Percentiles rank a stretch among this genome's conserved stretches.
phyloP scores from a whole-genome alignment of 2,113 vertebrate genomes.

The Rhipidura dahli region DNA sequence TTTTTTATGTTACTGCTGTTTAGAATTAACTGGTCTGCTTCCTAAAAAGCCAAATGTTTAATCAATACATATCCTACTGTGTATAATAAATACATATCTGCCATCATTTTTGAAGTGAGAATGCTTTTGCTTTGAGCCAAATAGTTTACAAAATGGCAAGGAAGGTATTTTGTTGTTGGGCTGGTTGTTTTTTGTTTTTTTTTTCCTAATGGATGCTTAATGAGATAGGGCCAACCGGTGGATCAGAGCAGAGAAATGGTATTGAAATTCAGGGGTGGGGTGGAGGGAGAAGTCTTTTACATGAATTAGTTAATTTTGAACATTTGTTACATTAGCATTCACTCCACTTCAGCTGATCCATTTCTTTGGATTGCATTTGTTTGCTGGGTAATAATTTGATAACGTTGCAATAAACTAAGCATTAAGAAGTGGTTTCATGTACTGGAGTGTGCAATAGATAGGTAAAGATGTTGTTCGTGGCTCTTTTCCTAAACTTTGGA shows the following conservation, averaged over 20 bases:
- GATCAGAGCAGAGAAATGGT: not conserved
- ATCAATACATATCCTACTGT: conserved; percentile 48
- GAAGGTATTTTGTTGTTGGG: not conserved
- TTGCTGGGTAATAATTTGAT: conserved; percentile 15
- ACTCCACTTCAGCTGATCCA: not conserved
- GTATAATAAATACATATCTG: conserved; percentile 50
- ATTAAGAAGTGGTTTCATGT: not conserved
- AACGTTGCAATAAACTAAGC: not conserved
- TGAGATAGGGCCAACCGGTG: not conserved
- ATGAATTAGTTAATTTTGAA: conserved; percentile 37
- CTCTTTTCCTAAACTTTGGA: conserved; percentile 50
- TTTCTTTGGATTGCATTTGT: conserved; percentile 22
- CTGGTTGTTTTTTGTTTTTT: not conserved
- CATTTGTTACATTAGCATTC: conserved; percentile 44
- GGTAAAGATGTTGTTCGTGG: conserved; percentile 30
- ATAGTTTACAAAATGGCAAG: conserved; percentile 37
- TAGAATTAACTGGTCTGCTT: conserved; percentile 51
- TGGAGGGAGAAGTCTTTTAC: not conserved
- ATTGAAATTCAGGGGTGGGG: not conserved
- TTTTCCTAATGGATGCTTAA: not conserved
- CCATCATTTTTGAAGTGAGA: conserved; percentile 37
- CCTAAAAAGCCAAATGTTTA: conserved; percentile 65
- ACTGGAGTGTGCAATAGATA: not conserved
- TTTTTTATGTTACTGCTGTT: conserved; percentile 62
- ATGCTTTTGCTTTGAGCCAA: conserved; percentile 36